A percentile compares a stretch with the other conserved stretches of the same genome.
These are phyloP conservation scores for Paedocypris sp. DNA, from an alignment of 2,113 vertebrate species.

Conservation along the genomic window DNA sequence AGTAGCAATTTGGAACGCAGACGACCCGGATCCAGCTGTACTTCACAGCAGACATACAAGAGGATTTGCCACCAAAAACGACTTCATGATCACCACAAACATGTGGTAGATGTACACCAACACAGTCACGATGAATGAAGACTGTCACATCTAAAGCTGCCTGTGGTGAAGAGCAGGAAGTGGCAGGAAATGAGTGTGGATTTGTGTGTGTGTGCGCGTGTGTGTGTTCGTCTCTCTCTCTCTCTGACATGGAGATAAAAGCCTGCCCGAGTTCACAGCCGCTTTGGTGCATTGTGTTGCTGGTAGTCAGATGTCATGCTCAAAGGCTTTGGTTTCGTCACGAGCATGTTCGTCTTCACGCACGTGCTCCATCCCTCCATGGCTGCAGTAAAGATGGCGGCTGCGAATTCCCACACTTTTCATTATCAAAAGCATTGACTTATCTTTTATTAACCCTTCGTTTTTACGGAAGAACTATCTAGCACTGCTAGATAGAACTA, in stretches of 20 bases:
- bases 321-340: too few species aligned
- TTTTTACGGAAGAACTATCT: too few species aligned
- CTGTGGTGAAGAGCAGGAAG: constrained; percentile 21
- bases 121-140: constrained; percentile 2
- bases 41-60: too few species aligned
- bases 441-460: too few species aligned
- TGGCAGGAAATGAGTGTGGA: constrained; percentile 22
- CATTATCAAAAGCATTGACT: too few species aligned
- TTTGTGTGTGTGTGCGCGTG: constrained; percentile 11
- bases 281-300: constrained; percentile 13
- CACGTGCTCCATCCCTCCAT: too few species aligned
- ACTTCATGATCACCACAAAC: not conserved
- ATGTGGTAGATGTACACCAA: not conserved
- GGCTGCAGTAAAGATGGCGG: too few species aligned
- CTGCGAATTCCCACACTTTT: too few species aligned
- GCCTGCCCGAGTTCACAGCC: constrained; percentile 11
- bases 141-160: constrained; percentile 12
- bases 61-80: not conserved
- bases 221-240: constrained; percentile 5
- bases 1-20: too few species aligned
- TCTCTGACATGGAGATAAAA: constrained; percentile 13
- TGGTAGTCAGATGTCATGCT: constrained; percentile 25
- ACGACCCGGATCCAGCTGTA: too few species aligned
- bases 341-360: too few species aligned
- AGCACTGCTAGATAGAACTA: too few species aligned